Evolutionary conservation across 2,888 invertebrate species (phyloP).

Genomic region (Acanthosoma haemorrhoidale): DNA sequence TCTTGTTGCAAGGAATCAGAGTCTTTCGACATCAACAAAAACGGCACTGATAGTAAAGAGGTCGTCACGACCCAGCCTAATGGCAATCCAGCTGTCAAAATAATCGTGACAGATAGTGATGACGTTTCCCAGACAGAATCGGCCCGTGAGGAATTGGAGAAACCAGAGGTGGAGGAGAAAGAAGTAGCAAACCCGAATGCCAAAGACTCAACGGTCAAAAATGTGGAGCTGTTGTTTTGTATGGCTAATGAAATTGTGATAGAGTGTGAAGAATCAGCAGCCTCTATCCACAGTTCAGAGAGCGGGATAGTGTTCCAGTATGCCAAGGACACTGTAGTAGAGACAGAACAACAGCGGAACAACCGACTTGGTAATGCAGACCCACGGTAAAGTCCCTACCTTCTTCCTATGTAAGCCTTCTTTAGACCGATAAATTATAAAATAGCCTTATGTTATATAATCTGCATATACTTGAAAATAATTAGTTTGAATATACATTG

Average conservation of each 20-base stretch:
- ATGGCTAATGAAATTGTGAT: constrained; percentile 9
- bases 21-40: constrained; percentile 7
- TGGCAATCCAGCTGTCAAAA: background rate
- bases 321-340: background rate
- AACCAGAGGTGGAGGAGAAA: background rate
- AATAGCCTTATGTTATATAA: no score
- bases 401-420: background rate
- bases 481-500: no score
- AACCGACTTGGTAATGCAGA: constrained; percentile 30
- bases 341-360: background rate
- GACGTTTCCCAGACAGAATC: background rate
- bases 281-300: background rate
- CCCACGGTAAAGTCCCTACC: constrained; percentile 24
- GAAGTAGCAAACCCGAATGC: background rate
- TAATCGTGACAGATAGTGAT: background rate
- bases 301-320: background rate
- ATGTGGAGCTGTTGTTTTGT: background rate
- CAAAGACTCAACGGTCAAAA: background rate
- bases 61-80: constrained; percentile 4
- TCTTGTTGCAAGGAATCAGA: background rate
- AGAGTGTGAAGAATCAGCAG: background rate
- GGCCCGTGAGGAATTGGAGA: background rate
- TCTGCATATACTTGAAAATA: no score
- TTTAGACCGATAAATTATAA: background rate
- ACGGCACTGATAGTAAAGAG: background rate